These are phyloP conservation scores for Belgica antarctica DNA, from an alignment of 2,888 invertebrate species.

Conservation along the genomic window DNA sequence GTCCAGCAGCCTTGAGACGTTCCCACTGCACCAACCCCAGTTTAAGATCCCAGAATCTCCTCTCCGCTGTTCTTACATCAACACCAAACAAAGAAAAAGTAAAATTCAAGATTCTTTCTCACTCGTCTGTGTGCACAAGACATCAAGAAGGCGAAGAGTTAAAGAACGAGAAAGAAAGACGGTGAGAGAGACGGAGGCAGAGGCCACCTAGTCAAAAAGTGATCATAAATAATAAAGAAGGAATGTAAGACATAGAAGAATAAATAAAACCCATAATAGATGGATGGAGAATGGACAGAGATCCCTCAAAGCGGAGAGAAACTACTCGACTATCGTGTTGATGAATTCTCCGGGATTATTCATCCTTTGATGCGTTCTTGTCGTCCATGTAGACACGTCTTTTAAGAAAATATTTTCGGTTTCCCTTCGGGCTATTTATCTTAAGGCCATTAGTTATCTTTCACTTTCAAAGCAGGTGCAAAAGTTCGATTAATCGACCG, in stretches of 20 bases:
- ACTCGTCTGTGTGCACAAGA: background rate
- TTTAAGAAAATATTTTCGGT: conserved; percentile 2
- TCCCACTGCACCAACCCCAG: background rate
- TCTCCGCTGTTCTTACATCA: background rate
- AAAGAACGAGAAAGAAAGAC: background rate
- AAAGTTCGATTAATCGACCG: background rate
- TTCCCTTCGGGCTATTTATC: background rate
- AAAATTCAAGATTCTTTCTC: conserved; percentile 12
- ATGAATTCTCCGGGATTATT: conserved; percentile 15
- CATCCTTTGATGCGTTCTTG: background rate
- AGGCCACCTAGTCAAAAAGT: conserved; percentile 37
- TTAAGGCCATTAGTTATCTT: conserved; percentile 3
- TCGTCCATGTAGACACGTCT: background rate
- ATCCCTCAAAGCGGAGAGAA: conserved; percentile 3
- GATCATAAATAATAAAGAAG: conserved; percentile 40
- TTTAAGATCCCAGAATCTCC: background rate
- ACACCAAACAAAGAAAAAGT: background rate
- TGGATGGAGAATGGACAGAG: conserved; percentile 3
- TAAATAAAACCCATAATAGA: conserved; percentile 17
- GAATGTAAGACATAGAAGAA: conserved; percentile 28
- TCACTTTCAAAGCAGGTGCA: background rate
- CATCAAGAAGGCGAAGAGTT: background rate
- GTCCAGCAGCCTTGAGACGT: background rate
- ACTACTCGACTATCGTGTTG: conserved; percentile 6
- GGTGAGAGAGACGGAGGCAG: background rate